Evolutionary conservation across 2,888 invertebrate genomes (phyloP).

Genomic region (Myopa testacea): DNA sequence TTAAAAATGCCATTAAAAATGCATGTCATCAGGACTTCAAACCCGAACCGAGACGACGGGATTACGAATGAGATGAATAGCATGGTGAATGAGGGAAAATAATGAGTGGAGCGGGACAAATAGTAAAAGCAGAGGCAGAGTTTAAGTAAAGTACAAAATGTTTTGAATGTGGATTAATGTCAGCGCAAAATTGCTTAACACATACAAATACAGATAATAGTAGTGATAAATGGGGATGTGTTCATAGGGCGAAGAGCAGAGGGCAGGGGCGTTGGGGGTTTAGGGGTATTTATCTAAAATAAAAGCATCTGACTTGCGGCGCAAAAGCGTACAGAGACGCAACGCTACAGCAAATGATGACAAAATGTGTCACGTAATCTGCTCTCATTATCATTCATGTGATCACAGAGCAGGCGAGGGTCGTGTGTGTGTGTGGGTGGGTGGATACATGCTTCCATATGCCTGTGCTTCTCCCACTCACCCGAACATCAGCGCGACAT

Average conservation of each 20-base stretch:
- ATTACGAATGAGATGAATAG: neutral
- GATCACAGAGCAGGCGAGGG: slow-evolving; percentile 34
- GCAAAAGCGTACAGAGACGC: slow-evolving; percentile 8
- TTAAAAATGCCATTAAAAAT: slow-evolving; percentile 39
- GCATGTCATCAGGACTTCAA: slow-evolving; percentile 37
- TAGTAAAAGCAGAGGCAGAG: neutral
- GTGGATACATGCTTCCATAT: neutral
- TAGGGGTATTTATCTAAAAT: slow-evolving; percentile 42
- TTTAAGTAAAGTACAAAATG: slow-evolving; percentile 32
- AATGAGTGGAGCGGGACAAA: neutral
- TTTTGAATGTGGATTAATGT: slow-evolving; percentile 46
- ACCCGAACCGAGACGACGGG: neutral
- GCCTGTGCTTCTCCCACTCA: neutral
- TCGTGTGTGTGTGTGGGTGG: neutral
- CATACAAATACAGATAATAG: slow-evolving; percentile 11
- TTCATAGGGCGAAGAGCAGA: neutral
- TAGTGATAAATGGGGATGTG: neutral
- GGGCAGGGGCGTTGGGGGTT: neutral
- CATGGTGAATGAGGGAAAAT: neutral
- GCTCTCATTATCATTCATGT: slow-evolving; percentile 46
- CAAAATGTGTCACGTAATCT: slow-evolving; percentile 47
- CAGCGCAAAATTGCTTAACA: slow-evolving; percentile 35
- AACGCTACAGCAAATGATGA: slow-evolving; percentile 23
- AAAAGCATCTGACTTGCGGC: slow-evolving; percentile 42
- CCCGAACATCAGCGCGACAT: neutral